Evolutionary conservation across 1,140 invertebrate species (phyloP), one percentile per base, ranked within the genome.

Genomic region (Chlorops oryzae): DNA sequence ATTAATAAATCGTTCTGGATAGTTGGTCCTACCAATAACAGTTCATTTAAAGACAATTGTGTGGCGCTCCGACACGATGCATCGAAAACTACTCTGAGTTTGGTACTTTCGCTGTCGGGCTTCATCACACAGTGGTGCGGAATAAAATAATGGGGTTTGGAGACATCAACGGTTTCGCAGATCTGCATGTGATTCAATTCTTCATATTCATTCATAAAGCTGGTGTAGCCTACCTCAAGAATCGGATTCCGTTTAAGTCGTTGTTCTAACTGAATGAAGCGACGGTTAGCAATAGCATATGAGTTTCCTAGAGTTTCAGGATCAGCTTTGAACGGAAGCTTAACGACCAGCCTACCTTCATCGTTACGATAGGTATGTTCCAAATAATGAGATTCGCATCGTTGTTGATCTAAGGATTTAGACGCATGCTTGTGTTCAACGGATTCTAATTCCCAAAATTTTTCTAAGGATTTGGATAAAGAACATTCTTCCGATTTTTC

Each of bases 1-100:
- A 58, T 51, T 35, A 69, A 63, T 21, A 77, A 50, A 27, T 71
- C 67, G 18, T 71, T 60, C 44, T 73, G 71, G 0, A 76, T 50
- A 25, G 54, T 59, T 5, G 66, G 65, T 15, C 73, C 70, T n/a
- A 56, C 55, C 3, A 59, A 27, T 22, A 69, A 28, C 1, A 55
- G 37, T 25, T 69, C 54, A 50, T 72, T 74, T 5, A 73, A 43
- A 10, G 61, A 65, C 12, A 55, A 15, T n/a, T 61, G 59, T 13
- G 39, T 51, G 12, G 48, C 47, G 0, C 60, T 59, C 24, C 50
- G 50, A 9, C 47, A 41, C 15, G 68, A 67, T 9, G 48, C 62
- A 42, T 70, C 57, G 37, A 71, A 69, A 10, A 73, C 68, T 25
- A 70, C 61, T 38, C 66, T 38, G 5, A 57, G 57, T 1, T 42